Percentiles rank a stretch among this genome's conserved stretches.
Evolutionary conservation across 2,888 invertebrate species (phyloP).

Genomic region (Sphecodes monilicornis): DNA sequence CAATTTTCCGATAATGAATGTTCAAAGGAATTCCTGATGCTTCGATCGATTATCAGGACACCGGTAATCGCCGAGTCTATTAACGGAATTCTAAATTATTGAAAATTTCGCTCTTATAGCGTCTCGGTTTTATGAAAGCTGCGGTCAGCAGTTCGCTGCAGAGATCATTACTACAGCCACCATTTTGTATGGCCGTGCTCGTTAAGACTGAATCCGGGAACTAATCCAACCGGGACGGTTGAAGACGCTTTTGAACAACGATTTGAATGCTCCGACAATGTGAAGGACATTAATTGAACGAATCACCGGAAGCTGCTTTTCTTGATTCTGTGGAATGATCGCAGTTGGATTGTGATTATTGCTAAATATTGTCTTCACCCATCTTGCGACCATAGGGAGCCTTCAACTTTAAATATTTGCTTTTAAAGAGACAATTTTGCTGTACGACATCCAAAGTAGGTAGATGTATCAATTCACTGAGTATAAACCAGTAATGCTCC

Average conservation of each 20-base stretch:
- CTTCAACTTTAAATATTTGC: neutral
- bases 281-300: neutral
- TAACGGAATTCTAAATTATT: neutral
- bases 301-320: slow-evolving; percentile 6
- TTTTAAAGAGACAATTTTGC: neutral
- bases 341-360: slow-evolving; percentile 1
- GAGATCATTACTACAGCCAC: slow-evolving; percentile 2
- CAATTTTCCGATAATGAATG: neutral
- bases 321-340: neutral
- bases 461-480: neutral
- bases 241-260: neutral
- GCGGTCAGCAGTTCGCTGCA: slow-evolving; percentile 29
- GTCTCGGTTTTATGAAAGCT: neutral
- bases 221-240: slow-evolving; percentile 13
- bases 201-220: neutral
- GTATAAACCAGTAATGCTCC: neutral
- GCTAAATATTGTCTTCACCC: neutral
- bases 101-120: neutral
- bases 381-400: neutral
- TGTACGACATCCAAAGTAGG: neutral
- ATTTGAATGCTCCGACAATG: neutral
- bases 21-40: neutral
- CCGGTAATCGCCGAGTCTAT: neutral
- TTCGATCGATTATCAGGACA: neutral
- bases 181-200: neutral